Evolutionary conservation across 2,113 vertebrate genomes (phyloP), one percentile per base, ranked within the genome.

Genomic region (Glaucidium brasilianum): DNA sequence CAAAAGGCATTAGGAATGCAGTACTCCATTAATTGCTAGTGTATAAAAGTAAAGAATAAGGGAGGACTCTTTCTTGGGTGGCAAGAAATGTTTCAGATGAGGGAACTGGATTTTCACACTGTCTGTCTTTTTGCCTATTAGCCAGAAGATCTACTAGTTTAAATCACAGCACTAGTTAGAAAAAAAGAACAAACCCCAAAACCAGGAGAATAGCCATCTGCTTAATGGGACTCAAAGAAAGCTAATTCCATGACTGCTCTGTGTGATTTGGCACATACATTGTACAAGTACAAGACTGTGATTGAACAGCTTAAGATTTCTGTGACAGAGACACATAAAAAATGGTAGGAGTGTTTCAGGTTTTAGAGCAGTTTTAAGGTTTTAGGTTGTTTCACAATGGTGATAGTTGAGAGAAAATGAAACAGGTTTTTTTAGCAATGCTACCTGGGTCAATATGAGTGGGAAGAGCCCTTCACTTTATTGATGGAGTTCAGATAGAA

Each of bases 321-420:
- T 90, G 39, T 90, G 90, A 88, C 84, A 85, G 85, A 73, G 53
- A 92, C 27, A 45, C 67, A 49, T 92, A 72, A 93, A 88, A 95
- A 88, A 66, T 45, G 26, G 16, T 43, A 80, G 73, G 60, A 77
- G 20, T 11, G 4, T 69, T 96, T 80, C 21, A 35, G 37, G 30
- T 80, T 94, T 90, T 50, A 72, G 35, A 92, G 15, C 4, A 0
- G 1, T 35, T 74, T 95, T 78, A 81, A 91, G 37, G 41, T 75
- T 93, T 95, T 88, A 68, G 26, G 20, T 74, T 81, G n/a, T n/a
- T 63, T 90, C 59, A 49, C 56, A 60, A 4, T 41, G 22, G 35
- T 79, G 27, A 14, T 53, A 56, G 67, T 66, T 79, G 75, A 93
- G 53, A 88, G 71, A 76, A 96, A 68, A 92, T 75, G 23, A 89